Base-by-base conservation (phyloP, 2,113 vertebrate genomes). In the Microtus richardsoni region DNA sequence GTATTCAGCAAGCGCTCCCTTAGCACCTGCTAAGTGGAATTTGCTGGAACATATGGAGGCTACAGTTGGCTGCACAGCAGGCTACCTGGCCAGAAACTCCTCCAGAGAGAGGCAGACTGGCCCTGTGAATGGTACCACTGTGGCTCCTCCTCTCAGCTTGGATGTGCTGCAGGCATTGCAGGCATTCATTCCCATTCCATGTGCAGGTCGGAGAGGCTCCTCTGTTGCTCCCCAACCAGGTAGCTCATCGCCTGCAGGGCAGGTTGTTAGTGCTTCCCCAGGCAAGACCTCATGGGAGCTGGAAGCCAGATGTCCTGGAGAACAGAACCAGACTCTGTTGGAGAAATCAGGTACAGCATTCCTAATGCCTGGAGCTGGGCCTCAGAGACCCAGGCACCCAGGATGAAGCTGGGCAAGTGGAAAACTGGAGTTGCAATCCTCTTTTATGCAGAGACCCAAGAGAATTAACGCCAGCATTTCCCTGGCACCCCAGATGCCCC, bases 11-110 rank as follows among this genome's bases (percentile, higher is more conserved):
- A 94, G 54, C 49, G 71, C 82, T 88, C 30, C 14, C 14, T 71
- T 30, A 94, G 68, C 7, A 77, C 58, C 41, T 71, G 92, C 94
- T 93, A 85, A 64, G 73, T 80, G 49, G 90, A 80, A 77, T 95
- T 86, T 77, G 73, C 60, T 80, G 49, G 30, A 73, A 86, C 94
- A 95, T 82, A 96, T 71, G 94, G 86, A 74, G 66, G 41, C 78
- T 89, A 7, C 91, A 68, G 88, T 77, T 39, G 3, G 44, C 60
- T 33, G 83, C 78, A 86, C 30, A 86, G 66, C 70, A 74, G 66
- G 88, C 49, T 64, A 71, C 88, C 91, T 71, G 88, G 91, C 83
- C 47, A 74, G 89, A 71, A 47, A 75, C 47, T 93, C 44, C 86
- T 60, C 12, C 64, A 92, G n/a, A 47, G 7, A 36, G 52, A 52